Evolutionary conservation across 2,888 invertebrate species (phyloP).

Genomic region (Drosophila monieri): DNA sequence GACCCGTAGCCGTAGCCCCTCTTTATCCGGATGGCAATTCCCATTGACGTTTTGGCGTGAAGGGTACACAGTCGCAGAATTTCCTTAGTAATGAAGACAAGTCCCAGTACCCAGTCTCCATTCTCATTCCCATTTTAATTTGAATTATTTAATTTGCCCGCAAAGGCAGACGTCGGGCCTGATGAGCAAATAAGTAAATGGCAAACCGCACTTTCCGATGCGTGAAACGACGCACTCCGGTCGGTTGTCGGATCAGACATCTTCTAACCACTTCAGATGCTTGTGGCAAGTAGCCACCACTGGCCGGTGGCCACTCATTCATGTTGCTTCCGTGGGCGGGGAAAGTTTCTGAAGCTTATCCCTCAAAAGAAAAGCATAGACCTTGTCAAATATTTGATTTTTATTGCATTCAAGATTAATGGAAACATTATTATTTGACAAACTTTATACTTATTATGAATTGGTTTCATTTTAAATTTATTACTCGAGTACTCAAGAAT

Average conservation of each 20-base stretch:
- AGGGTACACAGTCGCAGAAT: slow-evolving; percentile 57
- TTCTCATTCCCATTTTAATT: slow-evolving; percentile 47
- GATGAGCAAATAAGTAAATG: slow-evolving; percentile 25
- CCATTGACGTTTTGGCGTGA: slow-evolving; percentile 66
- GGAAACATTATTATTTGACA: slow-evolving; percentile 7
- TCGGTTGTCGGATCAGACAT: slow-evolving; percentile 16
- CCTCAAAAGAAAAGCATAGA: slow-evolving; percentile 2
- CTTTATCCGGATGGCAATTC: slow-evolving; percentile 17
- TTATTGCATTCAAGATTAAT: slow-evolving; percentile 18
- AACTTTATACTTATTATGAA: neutral
- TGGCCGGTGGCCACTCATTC: slow-evolving; percentile 34
- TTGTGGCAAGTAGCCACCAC: slow-evolving; percentile 10
- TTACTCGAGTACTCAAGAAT: neutral
- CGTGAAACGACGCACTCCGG: slow-evolving; percentile 52
- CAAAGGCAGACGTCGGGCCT: slow-evolving; percentile 12
- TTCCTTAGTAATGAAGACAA: slow-evolving; percentile 50
- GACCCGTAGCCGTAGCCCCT: slow-evolving; percentile 7
- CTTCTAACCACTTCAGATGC: slow-evolving; percentile 21
- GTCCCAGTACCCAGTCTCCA: slow-evolving; percentile 4
- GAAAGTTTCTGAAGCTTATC: slow-evolving; percentile 3
- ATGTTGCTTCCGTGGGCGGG: slow-evolving; percentile 4
- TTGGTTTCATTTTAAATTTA: neutral
- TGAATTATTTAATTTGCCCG: slow-evolving; percentile 69
- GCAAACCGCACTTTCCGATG: slow-evolving; percentile 57
- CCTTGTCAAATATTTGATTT: slow-evolving; percentile 22